Evolutionary conservation across 1,140 invertebrate genomes (phyloP), one percentile per base, ranked within the genome.

Genomic region (Drosophila watanabei): DNA sequence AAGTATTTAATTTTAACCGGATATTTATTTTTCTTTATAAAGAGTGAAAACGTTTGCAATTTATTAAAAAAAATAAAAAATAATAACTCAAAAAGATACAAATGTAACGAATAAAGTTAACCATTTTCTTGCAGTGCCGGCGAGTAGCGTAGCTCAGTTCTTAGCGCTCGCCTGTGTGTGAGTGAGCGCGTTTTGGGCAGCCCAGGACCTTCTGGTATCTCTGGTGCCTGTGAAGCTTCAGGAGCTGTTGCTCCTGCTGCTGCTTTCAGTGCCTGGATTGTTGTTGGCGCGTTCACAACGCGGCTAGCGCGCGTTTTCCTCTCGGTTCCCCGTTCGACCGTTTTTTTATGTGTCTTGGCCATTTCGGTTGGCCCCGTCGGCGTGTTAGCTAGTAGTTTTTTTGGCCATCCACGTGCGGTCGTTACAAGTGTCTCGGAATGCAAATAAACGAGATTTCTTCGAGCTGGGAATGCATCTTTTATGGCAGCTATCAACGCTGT

Each of bases 211-310:
- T 28, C 37, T 65, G 58, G 30, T 45, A 59, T 59, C 60, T 65
- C 41, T 65, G 58, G 35, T 43, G 57, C 16, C 28, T n/a, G 37
- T 43, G 62, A 16, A 43, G 63, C 63, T 62, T 32, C 18, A 43
- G 62, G 39, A 63, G 63, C 63, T 62, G 58, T 62, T 68, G 63
- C 79, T 78, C 68, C 54, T 81, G 76, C 52, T 56, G 54, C 51
- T 66, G 70, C 41, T 70, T 80, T 88, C 72, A 92, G 91, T 92
- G 91, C 91, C 91, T 90, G 91, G 91, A 92, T 92, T 84, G 85
- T 89, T 92, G 82, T 91, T 92, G 85, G 76, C 80, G 79, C 82
- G 91, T 79, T 75, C 68, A 84, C 78, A 89, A 69, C 85, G 81
- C 73, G 79, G 54, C 64, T 49, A 52, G 76, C 73, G 79, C 82